Evolutionary conservation across 2,888 invertebrate genomes (phyloP).

Genomic region (Rhamnusium bicolor): DNA sequence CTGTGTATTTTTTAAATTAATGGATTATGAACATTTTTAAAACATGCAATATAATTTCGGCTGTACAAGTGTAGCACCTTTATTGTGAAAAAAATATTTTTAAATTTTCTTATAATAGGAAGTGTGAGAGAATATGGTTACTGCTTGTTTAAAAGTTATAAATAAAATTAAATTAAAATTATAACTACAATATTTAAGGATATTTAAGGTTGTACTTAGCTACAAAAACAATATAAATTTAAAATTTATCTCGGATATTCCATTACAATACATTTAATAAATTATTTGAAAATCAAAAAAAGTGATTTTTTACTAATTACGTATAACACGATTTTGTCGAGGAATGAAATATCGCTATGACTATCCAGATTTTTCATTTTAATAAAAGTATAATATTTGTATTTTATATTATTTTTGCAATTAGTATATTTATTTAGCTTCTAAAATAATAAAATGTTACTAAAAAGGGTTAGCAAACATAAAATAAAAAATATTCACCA

Average conservation of each 20-base stretch:
- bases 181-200: slow-evolving; percentile 12
- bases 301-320: too few relatives aligned
- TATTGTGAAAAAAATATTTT: slow-evolving; percentile 22
- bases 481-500: slow-evolving; percentile 10
- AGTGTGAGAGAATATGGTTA: slow-evolving; percentile 50
- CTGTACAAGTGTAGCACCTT: slow-evolving; percentile 57
- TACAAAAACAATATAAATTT: slow-evolving; percentile 7
- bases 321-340: too few relatives aligned
- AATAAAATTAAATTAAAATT: slow-evolving; percentile 20
- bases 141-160: slow-evolving; percentile 10
- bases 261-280: too few relatives aligned
- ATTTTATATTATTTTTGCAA: slow-evolving; percentile 18
- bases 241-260: background rate
- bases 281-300: too few relatives aligned
- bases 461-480: background rate
- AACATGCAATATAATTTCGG: slow-evolving; percentile 52
- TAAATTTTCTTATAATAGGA: slow-evolving; percentile 13
- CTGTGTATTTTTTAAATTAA: slow-evolving; percentile 47
- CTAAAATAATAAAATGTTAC: slow-evolving; percentile 15
- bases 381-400: too few relatives aligned
- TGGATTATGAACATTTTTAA: slow-evolving; percentile 11
- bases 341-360: too few relatives aligned
- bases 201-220: slow-evolving; percentile 21
- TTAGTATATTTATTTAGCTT: background rate
- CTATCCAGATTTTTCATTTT: too few relatives aligned